phyloP scores from a whole-genome alignment of 2,797 vertebrate species.

The Betta splendens region DNA sequence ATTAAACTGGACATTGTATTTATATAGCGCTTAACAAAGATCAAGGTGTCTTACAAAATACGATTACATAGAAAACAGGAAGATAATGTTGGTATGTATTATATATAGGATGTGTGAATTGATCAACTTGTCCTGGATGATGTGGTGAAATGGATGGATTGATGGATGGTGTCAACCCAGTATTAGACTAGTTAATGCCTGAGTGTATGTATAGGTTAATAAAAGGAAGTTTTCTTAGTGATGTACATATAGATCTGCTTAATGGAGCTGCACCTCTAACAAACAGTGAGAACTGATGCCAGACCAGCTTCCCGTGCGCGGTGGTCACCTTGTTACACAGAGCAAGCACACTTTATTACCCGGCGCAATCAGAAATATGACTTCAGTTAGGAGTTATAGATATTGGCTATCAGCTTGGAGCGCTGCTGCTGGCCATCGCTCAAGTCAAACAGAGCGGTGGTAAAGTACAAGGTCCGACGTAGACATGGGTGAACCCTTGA shows the following conservation, averaged over 20 bases:
- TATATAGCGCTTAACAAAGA: too few species aligned
- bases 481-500: slow-evolving; percentile 58
- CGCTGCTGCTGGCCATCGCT: slow-evolving; percentile 2
- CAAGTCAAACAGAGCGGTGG: slow-evolving; percentile 13
- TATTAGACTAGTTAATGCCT: too few species aligned
- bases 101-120: too few species aligned
- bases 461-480: slow-evolving; percentile 42
- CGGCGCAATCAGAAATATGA: background rate
- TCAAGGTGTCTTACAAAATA: too few species aligned
- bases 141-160: too few species aligned
- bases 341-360: background rate
- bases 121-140: too few species aligned
- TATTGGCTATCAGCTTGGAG: background rate
- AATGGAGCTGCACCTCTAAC: background rate
- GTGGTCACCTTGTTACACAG: background rate
- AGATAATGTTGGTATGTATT: too few species aligned
- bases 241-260: background rate
- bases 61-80: too few species aligned
- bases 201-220: too few species aligned
- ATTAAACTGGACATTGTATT: too few species aligned
- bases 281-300: background rate
- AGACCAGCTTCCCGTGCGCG: background rate
- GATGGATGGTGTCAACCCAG: too few species aligned
- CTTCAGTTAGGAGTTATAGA: slow-evolving; percentile 2
- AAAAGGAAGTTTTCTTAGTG: too few species aligned